Base-by-base conservation (phyloP, 2,797 vertebrate genomes). In the Catamblyrhynchus diadema region DNA sequence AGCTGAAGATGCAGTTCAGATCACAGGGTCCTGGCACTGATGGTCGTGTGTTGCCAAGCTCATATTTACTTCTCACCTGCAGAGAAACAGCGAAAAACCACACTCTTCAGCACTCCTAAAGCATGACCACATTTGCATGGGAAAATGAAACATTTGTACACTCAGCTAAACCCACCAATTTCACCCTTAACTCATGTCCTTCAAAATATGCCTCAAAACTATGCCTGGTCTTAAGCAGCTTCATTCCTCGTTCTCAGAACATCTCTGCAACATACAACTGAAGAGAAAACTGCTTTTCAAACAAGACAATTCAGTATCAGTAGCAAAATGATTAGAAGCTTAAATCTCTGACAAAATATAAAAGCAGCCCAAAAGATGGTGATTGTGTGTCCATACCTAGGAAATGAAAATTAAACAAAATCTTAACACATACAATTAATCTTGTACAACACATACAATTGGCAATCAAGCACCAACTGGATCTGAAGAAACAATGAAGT, bases 1-100 rank as follows among this genome's bases (percentile, higher is more conserved):
- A 79, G 96, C 39, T 30, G 86, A 80, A 97, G 71, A 96, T 5
- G 6, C 5, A 0, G 62, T 85, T 97, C 95, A 92, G 82, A 96
- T 83, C 60, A 77, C 78, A 33, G 62, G 25, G 18, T 90, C 64
- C 51, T 41, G 69, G 25, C 23, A 27, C 45, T 65, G 75, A 20
- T 1, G 2, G 60, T 13, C 1, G 0, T 2, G 1, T 4, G 53
- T 32, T 71, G 74, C 48, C 78, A 62, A 75, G 64, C 15, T 83
- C 86, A 94, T 94, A 41, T 37, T 65, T 86, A 59, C 65, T 57
- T 50, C 48, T 90, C 8, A 1, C 88, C 94, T 95, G 82, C 37
- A 57, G 80, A 90, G 47, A 73, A 35, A 90, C 69, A 92, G 60
- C 93, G 65, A 66, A 78, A 95, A 95, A 78, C 10, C 37, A 37